Evolutionary conservation across 2,888 invertebrate species (phyloP), one percentile per base, ranked within the genome.

Genomic region (Drosophila percnosoma): DNA sequence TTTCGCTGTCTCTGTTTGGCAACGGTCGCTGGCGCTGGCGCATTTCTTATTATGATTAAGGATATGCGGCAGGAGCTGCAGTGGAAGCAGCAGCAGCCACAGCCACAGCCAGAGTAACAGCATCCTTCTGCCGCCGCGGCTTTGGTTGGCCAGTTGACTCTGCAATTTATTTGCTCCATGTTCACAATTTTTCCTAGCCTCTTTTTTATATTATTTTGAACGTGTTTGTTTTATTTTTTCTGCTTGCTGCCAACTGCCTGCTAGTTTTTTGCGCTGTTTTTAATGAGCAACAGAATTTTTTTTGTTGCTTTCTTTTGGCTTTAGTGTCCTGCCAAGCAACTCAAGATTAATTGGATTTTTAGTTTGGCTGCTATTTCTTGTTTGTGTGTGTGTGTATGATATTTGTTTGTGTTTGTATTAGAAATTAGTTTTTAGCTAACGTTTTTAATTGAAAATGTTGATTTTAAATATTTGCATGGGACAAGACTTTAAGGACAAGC

Each of bases 31-130:
- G 80, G 80, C 86, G 85, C 87, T 91, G 83, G 91, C 90, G 83
- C 76, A 82, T 89, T 89, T 89, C 88, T 91, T 90, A 90, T 90
- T 89, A 90, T 90, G 89, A 89, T 91, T 87, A 89, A 90, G 88
- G 83, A 87, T 82, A 80, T 79, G 75, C 77, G 69, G 75, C 65
- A 66, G 62, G 64, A 67, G 72, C 68, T 67, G 73, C 76, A 61
- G 65, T 68, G 75, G 54, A 53, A 65, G 78, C 74, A 68, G 69
- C 55, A 57, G 62, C 72, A 54, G 67, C 61, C 36, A 59, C 61
- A 52, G 49, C 58, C 13, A 59, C 55, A 61, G 31, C 59, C 31
- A 33, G 29, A 61, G 67, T 59, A 73, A 51, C 27, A 55, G 60
- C 75, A 74, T 77, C 74, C 80, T 72, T 31, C 78, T 62, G 65